Percentiles rank a stretch among this genome's conserved stretches.
These are phyloP conservation scores for Asobara japonica DNA, from an alignment of 1,140 invertebrate species.

Conservation along the genomic window DNA sequence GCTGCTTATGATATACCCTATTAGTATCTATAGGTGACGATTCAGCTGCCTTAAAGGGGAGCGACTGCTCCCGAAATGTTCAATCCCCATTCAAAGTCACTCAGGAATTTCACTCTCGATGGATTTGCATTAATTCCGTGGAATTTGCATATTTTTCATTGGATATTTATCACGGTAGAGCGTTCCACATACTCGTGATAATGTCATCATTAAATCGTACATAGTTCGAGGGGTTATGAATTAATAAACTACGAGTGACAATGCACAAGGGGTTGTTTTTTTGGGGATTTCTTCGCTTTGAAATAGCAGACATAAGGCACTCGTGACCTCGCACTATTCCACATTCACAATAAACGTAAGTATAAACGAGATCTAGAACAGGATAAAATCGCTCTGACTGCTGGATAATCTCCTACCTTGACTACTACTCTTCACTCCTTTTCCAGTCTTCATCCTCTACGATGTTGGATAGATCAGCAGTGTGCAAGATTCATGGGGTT, in stretches of 20 bases:
- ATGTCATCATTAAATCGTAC: too few relatives aligned
- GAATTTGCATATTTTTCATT: neutral
- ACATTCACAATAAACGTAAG: conserved; percentile 29
- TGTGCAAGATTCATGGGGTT: too few relatives aligned
- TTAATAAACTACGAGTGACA: neutral
- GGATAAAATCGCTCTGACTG: conserved; percentile 28
- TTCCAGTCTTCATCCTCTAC: neutral
- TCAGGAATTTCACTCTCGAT: neutral
- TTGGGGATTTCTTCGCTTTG: neutral
- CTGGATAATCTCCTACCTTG: neutral
- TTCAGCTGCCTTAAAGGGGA: neutral
- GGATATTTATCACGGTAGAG: too few relatives aligned
- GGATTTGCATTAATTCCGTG: neutral
- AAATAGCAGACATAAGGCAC: neutral
- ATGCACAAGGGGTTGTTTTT: too few relatives aligned
- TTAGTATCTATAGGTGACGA: too few relatives aligned
- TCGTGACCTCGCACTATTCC: conserved; percentile 29
- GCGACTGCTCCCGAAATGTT: neutral
- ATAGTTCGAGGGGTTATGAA: too few relatives aligned
- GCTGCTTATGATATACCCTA: too few relatives aligned
- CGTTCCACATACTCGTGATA: too few relatives aligned
- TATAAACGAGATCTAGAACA: conserved; percentile 38
- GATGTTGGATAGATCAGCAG: too few relatives aligned
- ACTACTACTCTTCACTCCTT: neutral
- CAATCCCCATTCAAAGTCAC: neutral